Percentiles rank a stretch among this genome's conserved stretches.
These are phyloP conservation scores for Caenorhabditis sp. DNA, from an alignment of 2,888 invertebrate species.

Conservation along the genomic window DNA sequence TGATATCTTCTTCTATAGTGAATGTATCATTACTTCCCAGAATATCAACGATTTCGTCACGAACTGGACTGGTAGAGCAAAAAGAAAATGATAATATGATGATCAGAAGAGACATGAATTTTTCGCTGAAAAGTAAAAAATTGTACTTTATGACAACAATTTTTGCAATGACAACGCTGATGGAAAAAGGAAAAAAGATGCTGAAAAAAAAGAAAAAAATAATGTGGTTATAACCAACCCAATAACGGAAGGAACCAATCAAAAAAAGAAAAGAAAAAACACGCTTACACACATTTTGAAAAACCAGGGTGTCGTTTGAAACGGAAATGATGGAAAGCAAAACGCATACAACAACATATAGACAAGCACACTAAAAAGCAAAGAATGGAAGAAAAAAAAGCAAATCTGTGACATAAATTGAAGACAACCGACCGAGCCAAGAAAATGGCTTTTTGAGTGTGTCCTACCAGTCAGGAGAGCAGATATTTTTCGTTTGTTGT, in stretches of 20 bases:
- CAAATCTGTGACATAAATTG: not conserved
- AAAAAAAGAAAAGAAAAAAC: conserved; percentile 11
- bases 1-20: not conserved
- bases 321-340: not conserved
- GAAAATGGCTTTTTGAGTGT: not conserved
- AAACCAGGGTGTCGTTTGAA: not conserved
- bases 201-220: conserved; percentile 1
- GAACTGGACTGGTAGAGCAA: not conserved
- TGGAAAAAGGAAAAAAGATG: not conserved
- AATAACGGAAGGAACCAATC: conserved; percentile 3
- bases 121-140: not conserved
- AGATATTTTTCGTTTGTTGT: no score
- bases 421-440: not conserved
- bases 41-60: not conserved
- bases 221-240: not conserved
- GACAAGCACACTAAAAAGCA: not conserved
- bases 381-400: not conserved
- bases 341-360: not conserved
- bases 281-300: conserved; percentile 3
- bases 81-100: not conserved
- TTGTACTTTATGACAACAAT: not conserved
- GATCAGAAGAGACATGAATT: not conserved
- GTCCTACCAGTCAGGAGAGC: not conserved
- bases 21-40: not conserved
- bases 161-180: no score